phyloP scores from a whole-genome alignment of 2,113 vertebrate genomes.

The Notechis scutatus region DNA sequence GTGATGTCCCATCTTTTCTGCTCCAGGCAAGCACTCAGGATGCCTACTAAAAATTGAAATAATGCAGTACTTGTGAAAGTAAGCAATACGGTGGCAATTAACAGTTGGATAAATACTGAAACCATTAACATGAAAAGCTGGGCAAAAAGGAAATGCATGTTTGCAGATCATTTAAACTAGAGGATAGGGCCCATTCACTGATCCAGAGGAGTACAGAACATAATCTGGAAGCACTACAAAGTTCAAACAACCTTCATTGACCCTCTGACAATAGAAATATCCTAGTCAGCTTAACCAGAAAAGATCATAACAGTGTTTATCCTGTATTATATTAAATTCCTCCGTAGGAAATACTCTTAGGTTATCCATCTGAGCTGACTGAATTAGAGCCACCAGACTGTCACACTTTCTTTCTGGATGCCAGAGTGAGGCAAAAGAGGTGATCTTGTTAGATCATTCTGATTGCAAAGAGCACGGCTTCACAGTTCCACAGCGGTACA shows the following conservation, averaged over 20 bases:
- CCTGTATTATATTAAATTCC: not conserved
- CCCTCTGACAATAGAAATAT: not conserved
- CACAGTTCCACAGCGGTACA: not conserved
- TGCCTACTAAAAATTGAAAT: not conserved
- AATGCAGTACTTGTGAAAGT: not conserved
- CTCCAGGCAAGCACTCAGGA: not conserved
- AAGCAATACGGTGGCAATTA: not conserved
- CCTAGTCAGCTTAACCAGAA: not conserved
- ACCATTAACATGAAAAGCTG: not conserved
- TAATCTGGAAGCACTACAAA: not conserved
- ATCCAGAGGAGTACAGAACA: not conserved
- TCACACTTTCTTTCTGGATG: not conserved
- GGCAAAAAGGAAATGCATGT: not conserved
- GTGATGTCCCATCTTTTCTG: not conserved
- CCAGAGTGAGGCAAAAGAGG: not conserved
- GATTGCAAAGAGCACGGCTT: not conserved
- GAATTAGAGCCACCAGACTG: not conserved
- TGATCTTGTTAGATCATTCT: not conserved
- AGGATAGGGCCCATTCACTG: not conserved
- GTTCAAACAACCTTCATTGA: not conserved
- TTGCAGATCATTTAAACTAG: not conserved
- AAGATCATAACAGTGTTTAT: not conserved
- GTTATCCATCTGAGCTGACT: not conserved
- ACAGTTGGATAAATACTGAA: not conserved
- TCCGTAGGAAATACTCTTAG: not conserved